phyloP scores from a whole-genome alignment of 1,140 invertebrate genomes.

The Lucilia sericata region DNA sequence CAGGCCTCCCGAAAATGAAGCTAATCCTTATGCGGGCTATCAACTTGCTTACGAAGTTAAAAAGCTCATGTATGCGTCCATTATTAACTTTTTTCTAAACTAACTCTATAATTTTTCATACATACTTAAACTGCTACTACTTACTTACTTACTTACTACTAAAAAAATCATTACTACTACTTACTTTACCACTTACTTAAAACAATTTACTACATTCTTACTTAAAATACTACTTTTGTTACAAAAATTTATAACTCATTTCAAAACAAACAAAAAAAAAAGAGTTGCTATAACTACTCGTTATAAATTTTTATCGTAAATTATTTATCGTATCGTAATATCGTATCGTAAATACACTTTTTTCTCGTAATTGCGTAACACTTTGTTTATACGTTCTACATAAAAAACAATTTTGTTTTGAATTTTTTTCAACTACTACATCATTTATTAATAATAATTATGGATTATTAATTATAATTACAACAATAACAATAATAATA shows the following conservation, averaged over 20 bases:
- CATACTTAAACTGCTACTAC: constrained; percentile 23
- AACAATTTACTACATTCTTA: constrained; percentile 11
- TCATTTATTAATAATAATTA: no score
- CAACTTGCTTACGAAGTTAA: constrained; percentile 99
- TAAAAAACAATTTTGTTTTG: background rate
- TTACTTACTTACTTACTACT: constrained; percentile 32
- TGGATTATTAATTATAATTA: background rate
- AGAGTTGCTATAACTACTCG: constrained; percentile 28
- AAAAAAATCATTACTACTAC: no score
- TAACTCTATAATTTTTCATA: constrained; percentile 37
- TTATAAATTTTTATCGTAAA: background rate
- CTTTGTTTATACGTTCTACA: background rate
- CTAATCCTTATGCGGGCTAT: constrained; percentile 90
- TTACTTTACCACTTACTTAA: background rate
- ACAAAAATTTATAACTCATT: constrained; percentile 1
- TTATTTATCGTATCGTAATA: constrained; percentile 6
- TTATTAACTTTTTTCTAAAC: constrained; percentile 44
- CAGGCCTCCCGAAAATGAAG: constrained; percentile 87
- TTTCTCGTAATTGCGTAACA: constrained; percentile 20
- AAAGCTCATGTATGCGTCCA: constrained; percentile 96
- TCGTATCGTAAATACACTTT: constrained; percentile 23
- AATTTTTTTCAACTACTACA: background rate
- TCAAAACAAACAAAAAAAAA: background rate
- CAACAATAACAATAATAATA: background rate
- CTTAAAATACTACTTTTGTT: constrained; percentile 31